These are phyloP conservation scores for Dinocampus coccinellae DNA, from an alignment of 2,888 invertebrate species.

Conservation along the genomic window DNA sequence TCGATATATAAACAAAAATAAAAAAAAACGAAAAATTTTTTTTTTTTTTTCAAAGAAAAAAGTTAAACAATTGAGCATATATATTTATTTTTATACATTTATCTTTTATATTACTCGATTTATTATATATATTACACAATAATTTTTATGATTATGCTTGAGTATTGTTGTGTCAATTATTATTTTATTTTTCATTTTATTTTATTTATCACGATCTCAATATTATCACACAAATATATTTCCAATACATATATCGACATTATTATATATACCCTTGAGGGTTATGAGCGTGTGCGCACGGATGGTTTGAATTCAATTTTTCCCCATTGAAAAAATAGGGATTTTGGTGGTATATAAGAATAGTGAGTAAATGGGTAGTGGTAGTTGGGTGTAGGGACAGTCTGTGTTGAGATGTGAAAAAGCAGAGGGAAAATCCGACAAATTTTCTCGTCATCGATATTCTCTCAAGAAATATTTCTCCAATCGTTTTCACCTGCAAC, in stretches of 20 bases:
- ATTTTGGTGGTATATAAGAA: background rate
- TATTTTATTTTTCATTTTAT: background rate
- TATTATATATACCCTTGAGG: background rate
- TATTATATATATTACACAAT: too few relatives aligned
- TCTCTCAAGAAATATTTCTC: background rate
- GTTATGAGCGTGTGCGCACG: background rate
- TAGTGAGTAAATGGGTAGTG: background rate
- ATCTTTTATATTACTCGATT: too few relatives aligned
- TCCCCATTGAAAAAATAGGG: background rate
- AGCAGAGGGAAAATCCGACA: constrained; percentile 15
- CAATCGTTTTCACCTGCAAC: constrained; percentile 8
- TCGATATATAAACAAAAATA: background rate
- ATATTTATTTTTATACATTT: background rate
- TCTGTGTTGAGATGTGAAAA: background rate
- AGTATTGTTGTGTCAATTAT: background rate
- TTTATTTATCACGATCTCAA: background rate
- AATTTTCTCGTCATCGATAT: constrained; percentile 27
- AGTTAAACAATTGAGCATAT: background rate
- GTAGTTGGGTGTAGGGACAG: background rate
- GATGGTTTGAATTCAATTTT: constrained; percentile 20
- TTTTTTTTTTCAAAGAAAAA: background rate
- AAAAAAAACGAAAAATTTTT: background rate
- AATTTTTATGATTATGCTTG: too few relatives aligned
- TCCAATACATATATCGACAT: background rate
- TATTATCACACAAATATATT: background rate